A percentile compares a stretch with the other conserved stretches of the same genome.
phyloP scores from a whole-genome alignment of 2,888 invertebrate genomes.

The Oligia latruncula region DNA sequence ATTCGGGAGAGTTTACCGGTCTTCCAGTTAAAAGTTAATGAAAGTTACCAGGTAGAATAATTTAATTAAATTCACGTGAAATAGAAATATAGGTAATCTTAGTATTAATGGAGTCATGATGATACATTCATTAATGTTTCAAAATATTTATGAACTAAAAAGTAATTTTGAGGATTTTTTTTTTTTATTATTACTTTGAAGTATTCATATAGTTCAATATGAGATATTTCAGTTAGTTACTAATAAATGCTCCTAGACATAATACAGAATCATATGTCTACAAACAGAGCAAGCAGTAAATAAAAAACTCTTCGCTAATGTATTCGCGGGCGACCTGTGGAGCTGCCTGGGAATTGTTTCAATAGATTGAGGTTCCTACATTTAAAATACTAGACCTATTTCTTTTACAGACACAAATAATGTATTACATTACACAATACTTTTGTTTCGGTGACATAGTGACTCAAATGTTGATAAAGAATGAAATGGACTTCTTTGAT shows the following conservation, averaged over 20 bases:
- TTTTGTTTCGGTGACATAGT: not conserved
- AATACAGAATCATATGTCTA: not conserved
- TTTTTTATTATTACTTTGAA: not conserved
- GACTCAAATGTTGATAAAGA: not conserved
- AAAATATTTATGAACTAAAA: not conserved
- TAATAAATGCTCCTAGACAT: not conserved
- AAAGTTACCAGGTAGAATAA: not conserved
- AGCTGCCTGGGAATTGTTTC: not conserved
- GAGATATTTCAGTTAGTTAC: not conserved
- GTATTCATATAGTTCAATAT: not conserved
- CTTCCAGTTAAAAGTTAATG: not conserved
- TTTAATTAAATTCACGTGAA: not conserved
- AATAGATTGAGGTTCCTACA: not conserved
- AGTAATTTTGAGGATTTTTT: not conserved
- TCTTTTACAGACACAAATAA: too few relatives aligned
- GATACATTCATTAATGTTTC: not conserved
- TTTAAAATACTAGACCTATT: too few relatives aligned
- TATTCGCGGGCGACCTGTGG: conserved; percentile 4
- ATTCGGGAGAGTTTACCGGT: not conserved
- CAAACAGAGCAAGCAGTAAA: not conserved
- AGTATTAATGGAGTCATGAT: not conserved
- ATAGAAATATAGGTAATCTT: not conserved
- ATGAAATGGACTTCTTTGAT: not conserved
- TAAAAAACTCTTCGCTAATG: not conserved
- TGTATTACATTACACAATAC: not conserved